These are phyloP conservation scores for Dallia pectoralis DNA, from an alignment of 2,797 vertebrate genomes.

Conservation along the genomic window DNA sequence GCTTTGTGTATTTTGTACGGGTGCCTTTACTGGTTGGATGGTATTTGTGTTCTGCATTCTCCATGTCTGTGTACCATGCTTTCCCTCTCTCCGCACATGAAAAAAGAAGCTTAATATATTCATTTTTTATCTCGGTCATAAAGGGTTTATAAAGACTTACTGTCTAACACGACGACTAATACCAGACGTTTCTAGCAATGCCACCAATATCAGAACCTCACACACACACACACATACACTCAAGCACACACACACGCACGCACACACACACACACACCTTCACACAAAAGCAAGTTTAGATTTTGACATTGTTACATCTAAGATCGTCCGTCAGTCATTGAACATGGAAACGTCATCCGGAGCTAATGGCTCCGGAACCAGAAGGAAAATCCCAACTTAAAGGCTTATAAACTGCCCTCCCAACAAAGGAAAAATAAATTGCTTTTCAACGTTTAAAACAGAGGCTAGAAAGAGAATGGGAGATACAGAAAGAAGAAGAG, in stretches of 20 bases:
- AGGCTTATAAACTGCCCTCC: conserved; percentile 66
- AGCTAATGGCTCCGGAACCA: conserved; percentile 72
- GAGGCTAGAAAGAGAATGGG: conserved; percentile 29
- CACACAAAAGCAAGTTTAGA: conserved; percentile 52
- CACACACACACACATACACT: background rate
- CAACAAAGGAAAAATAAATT: conserved; percentile 77
- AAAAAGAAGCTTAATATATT: conserved; percentile 71
- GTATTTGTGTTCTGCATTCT: conserved; percentile 5
- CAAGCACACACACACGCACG: background rate
- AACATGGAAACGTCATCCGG: conserved; percentile 59
- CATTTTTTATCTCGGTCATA: conserved; percentile 57
- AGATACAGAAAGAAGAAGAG: conserved; percentile 47
- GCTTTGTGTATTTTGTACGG: conserved; percentile 12
- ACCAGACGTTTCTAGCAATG: conserved; percentile 61
- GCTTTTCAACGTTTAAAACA: conserved; percentile 75
- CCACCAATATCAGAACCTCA: conserved; percentile 71
- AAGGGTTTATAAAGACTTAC: conserved; percentile 76
- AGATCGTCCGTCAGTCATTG: conserved; percentile 70
- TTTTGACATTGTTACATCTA: conserved; percentile 75
- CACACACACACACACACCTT: background rate
- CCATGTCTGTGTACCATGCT: conserved; percentile 33
- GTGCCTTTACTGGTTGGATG: background rate
- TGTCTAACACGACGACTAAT: conserved; percentile 72
- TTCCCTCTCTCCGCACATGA: conserved; percentile 55
- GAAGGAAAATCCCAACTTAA: conserved; percentile 79